Evolutionary conservation across 2,888 invertebrate genomes (phyloP).

Genomic region (Drosophila eohydei): DNA sequence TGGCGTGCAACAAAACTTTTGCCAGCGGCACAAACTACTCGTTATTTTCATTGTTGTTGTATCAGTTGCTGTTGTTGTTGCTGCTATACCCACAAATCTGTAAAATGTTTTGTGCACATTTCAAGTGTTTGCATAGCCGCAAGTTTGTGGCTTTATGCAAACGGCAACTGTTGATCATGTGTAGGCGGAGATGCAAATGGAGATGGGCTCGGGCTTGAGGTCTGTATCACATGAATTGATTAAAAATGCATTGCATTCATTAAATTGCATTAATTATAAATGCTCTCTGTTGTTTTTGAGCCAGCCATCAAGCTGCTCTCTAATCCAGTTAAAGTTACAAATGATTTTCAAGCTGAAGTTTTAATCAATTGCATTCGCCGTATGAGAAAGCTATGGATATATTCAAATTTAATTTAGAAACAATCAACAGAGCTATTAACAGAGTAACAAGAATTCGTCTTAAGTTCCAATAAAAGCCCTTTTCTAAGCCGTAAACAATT

Average conservation of each 20-base stretch:
- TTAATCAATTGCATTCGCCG: neutral
- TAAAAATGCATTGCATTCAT: constrained; percentile 40
- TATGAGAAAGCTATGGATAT: neutral
- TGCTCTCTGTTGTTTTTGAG: neutral
- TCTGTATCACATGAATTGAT: constrained; percentile 17
- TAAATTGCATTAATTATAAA: constrained; percentile 40
- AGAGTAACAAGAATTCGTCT: neutral
- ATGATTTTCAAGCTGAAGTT: neutral
- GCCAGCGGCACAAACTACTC: constrained; percentile 28
- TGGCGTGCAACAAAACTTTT: constrained; percentile 46
- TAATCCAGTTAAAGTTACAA: neutral
- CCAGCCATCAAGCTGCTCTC: constrained; percentile 1
- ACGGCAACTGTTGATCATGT: constrained; percentile 44
- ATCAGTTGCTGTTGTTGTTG: constrained; percentile 16
- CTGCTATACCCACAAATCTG: constrained; percentile 61
- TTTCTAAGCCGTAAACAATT: too few relatives aligned
- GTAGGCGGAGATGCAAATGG: neutral
- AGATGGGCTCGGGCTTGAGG: neutral
- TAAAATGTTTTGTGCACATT: constrained; percentile 65
- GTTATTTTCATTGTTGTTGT: constrained; percentile 18
- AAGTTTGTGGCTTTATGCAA: constrained; percentile 47
- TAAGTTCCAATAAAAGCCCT: too few relatives aligned
- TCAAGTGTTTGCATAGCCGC: constrained; percentile 62
- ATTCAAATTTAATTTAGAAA: neutral
- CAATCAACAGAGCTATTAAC: neutral